These are phyloP conservation scores for Acomys russatus DNA, from an alignment of 2,797 vertebrate species.

Conservation along the genomic window DNA sequence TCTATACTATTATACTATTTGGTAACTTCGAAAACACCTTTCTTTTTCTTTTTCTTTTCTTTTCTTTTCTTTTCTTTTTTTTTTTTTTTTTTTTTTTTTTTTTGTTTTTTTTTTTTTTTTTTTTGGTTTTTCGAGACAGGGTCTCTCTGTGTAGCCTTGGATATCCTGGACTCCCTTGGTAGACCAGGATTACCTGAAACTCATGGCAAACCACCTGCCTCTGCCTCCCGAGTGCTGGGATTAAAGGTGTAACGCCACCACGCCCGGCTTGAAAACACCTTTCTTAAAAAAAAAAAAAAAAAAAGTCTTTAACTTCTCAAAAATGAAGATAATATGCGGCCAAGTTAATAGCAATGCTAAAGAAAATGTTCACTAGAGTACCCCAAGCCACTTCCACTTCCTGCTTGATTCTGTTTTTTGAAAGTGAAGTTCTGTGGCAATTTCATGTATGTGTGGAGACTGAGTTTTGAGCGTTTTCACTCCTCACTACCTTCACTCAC, in stretches of 20 bases:
- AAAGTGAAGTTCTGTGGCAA: not conserved
- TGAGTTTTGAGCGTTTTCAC: not conserved
- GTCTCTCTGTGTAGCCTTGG: too few relatives aligned
- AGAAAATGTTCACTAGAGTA: not conserved
- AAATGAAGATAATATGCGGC: not conserved
- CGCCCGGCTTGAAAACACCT: not conserved
- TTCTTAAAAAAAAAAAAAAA: not conserved
- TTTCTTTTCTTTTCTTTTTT: too few relatives aligned
- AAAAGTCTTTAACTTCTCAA: constrained; percentile 10
- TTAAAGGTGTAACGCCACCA: too few relatives aligned
- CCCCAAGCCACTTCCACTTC: not conserved
- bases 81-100: too few relatives aligned
- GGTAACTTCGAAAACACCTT: not conserved
- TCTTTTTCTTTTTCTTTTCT: not conserved
- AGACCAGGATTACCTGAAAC: too few relatives aligned
- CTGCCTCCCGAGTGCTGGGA: too few relatives aligned
- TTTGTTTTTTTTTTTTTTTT: too few relatives aligned
- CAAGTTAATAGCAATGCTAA: constrained; percentile 4
- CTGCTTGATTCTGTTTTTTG: not conserved
- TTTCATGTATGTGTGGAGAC: not conserved
- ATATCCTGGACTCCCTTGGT: too few relatives aligned
- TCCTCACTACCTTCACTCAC: not conserved
- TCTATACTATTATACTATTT: not conserved
- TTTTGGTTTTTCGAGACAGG: too few relatives aligned
- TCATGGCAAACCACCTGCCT: too few relatives aligned